Percentiles rank a stretch among this genome's conserved stretches.
Evolutionary conservation across 1,140 invertebrate genomes (phyloP).

Genomic region (Apis laboriosa): DNA sequence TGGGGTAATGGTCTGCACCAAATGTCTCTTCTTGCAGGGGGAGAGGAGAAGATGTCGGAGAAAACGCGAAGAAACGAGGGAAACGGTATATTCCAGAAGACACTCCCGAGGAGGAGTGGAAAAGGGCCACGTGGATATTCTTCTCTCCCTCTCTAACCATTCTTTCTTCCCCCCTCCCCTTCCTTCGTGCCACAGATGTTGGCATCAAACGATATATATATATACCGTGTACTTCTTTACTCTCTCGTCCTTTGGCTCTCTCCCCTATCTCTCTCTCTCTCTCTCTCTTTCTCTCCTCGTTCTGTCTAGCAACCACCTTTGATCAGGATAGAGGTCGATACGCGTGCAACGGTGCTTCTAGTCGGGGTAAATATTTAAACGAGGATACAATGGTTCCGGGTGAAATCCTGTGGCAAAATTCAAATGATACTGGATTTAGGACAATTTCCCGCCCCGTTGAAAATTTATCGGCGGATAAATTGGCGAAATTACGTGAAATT

Average conservation of each 20-base stretch:
- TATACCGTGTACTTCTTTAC: slow-evolving; percentile 23
- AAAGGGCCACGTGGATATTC: slow-evolving; percentile 40
- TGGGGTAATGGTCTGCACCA: slow-evolving; percentile 75
- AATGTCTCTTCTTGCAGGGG: slow-evolving; percentile 69
- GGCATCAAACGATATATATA: slow-evolving; percentile 36
- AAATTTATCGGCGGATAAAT: neutral
- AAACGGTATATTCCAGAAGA: slow-evolving; percentile 63
- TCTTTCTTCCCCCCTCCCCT: slow-evolving; percentile 33
- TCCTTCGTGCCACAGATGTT: slow-evolving; percentile 48
- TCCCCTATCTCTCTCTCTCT: neutral
- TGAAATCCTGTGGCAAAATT: neutral
- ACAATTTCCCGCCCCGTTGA: neutral
- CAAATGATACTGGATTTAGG: neutral
- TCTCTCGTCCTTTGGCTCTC: too few relatives aligned
- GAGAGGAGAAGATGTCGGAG: slow-evolving; percentile 48
- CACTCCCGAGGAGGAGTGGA: slow-evolving; percentile 29
- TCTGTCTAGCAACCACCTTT: neutral
- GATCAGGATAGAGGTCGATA: slow-evolving; percentile 28
- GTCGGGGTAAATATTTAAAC: slow-evolving; percentile 37
- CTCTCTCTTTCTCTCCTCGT: too few relatives aligned
- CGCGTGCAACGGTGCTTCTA: slow-evolving; percentile 28
- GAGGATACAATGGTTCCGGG: slow-evolving; percentile 1
- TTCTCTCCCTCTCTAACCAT: slow-evolving; percentile 40
- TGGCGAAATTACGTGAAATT: too few relatives aligned
- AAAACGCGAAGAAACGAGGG: slow-evolving; percentile 48